Percentiles rank a stretch among this genome's conserved stretches.
Evolutionary conservation across 2,888 invertebrate species (phyloP).

Genomic region (Eupithecia subumbrata): DNA sequence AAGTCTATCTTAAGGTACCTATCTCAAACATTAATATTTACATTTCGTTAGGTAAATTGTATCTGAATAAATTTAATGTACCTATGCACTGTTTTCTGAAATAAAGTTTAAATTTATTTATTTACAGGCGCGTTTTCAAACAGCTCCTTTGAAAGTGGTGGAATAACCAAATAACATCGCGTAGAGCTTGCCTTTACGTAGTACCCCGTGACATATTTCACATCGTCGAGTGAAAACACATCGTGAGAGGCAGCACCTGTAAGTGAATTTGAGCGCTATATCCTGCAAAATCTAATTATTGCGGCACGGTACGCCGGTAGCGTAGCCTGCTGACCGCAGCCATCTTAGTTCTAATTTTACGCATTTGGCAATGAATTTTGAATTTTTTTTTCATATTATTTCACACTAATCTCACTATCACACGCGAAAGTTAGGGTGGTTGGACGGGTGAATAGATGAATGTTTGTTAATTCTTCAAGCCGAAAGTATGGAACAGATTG

Average conservation of each 20-base stretch:
- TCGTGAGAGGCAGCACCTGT: not conserved
- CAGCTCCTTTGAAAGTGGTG: not conserved
- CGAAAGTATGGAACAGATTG: not conserved
- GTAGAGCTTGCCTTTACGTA: not conserved
- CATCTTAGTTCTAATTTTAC: no score
- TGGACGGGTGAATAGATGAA: not conserved
- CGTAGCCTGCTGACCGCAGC: not conserved
- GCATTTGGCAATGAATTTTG: no score
- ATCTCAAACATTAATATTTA: no score
- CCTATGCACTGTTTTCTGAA: no score
- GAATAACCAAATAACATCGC: not conserved
- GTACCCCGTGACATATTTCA: not conserved
- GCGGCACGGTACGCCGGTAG: not conserved
- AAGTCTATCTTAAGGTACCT: no score
- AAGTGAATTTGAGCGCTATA: not conserved
- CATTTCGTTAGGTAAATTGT: no score
- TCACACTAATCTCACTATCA: no score
- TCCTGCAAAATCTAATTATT: not conserved
- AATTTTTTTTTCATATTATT: no score
- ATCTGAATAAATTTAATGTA: no score
- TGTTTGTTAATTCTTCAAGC: not conserved
- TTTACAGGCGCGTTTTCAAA: not conserved
- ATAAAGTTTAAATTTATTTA: no score
- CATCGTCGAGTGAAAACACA: not conserved
- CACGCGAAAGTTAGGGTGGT: no score